Percentiles rank a stretch among this genome's conserved stretches.
phyloP scores from a whole-genome alignment of 2,113 vertebrate genomes.

The Drymodes brunneopygia region DNA sequence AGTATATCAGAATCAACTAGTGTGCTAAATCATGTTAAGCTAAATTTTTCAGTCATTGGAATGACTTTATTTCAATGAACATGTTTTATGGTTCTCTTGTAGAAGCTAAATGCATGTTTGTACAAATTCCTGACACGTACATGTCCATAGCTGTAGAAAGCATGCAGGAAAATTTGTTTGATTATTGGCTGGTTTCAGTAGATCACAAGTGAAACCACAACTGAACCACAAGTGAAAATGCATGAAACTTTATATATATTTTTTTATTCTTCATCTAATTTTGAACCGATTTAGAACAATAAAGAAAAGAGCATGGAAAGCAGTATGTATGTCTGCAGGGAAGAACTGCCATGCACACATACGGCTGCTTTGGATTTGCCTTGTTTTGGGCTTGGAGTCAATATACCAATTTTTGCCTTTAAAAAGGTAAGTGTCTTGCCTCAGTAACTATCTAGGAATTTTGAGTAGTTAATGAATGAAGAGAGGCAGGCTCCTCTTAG shows the following conservation, averaged over 20 bases:
- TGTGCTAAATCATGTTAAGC: neutral
- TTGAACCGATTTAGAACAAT: neutral
- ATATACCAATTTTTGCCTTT: neutral
- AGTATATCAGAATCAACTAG: neutral
- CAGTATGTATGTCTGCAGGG: neutral
- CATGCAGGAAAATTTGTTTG: neutral
- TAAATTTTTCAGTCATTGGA: neutral
- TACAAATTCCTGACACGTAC: neutral
- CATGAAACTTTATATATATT: fast-evolving
- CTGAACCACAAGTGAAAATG: neutral
- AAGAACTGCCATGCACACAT: neutral
- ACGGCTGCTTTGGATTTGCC: neutral
- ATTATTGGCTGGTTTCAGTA: neutral
- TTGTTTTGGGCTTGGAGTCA: neutral
- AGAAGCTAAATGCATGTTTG: neutral
- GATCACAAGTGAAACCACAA: neutral
- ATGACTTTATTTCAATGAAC: neutral
- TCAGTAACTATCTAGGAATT: neutral
- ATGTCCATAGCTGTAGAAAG: neutral
- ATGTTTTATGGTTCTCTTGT: neutral
- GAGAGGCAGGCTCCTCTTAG: neutral
- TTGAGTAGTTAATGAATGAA: neutral
- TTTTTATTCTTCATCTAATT: neutral
- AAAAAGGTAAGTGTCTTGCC: neutral
- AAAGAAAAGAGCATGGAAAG: neutral